A percentile compares a stretch with the other conserved stretches of the same genome.
phyloP scores from a whole-genome alignment of 2,888 invertebrate genomes.

The Stenodema calcarata region DNA sequence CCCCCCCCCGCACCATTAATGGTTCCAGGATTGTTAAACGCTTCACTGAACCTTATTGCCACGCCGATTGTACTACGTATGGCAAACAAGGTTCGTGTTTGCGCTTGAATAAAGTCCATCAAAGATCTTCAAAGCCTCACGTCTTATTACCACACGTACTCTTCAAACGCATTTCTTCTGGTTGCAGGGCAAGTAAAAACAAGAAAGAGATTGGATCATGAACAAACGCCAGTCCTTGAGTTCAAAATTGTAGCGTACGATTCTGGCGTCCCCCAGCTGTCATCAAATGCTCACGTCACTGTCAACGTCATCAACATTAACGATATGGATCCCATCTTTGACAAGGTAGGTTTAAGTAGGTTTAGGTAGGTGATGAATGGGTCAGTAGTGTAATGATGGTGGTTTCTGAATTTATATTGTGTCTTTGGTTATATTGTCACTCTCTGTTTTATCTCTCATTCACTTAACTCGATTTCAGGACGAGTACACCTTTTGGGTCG shows the following conservation, averaged over 20 bases:
- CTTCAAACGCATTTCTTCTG: not conserved
- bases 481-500: slow-evolving; percentile 73
- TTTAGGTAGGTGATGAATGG: too few species aligned
- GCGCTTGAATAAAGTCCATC: too few species aligned
- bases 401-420: not conserved
- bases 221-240: slow-evolving; percentile 75
- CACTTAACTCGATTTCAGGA: slow-evolving; percentile 56
- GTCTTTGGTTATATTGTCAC: slow-evolving; percentile 25
- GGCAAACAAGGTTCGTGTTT: too few species aligned
- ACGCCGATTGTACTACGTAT: too few species aligned
- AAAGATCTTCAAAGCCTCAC: not conserved
- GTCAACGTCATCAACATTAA: slow-evolving; percentile 84
- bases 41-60: too few species aligned
- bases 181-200: slow-evolving; percentile 75
- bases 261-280: slow-evolving; percentile 83
- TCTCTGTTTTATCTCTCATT: too few species aligned
- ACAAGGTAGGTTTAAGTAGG: slow-evolving; percentile 63
- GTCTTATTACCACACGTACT: not conserved
- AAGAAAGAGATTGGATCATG: slow-evolving; percentile 82
- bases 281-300: slow-evolving; percentile 76
- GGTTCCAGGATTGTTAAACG: too few species aligned
- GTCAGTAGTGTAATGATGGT: too few species aligned
- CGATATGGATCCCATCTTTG: slow-evolving; percentile 84
- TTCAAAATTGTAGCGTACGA: slow-evolving; percentile 85
- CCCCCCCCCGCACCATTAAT: too few species aligned